Evolutionary conservation across 2,797 vertebrate species (phyloP).

Genomic region (Leptatherina wallacei): DNA sequence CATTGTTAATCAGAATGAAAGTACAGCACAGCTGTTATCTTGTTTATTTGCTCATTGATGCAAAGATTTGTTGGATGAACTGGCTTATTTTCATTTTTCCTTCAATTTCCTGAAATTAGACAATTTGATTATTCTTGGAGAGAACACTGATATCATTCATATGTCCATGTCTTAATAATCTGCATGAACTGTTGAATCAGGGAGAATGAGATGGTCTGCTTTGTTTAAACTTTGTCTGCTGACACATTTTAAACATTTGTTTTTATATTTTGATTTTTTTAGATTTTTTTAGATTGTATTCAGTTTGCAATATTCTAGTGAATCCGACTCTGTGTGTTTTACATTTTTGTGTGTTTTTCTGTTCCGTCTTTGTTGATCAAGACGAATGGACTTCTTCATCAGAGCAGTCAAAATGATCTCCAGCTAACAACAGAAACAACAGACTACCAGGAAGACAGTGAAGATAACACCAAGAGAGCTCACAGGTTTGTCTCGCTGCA

Average conservation of each 20-base stretch:
- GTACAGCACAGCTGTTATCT: too few species aligned
- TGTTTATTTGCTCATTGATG: too few species aligned
- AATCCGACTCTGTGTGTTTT: background rate
- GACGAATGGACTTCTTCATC: constrained; percentile 91
- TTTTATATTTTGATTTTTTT: background rate
- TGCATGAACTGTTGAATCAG: background rate
- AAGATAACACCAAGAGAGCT: constrained; percentile 91
- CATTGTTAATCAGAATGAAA: too few species aligned
- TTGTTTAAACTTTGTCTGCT: background rate
- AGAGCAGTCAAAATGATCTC: constrained; percentile 87
- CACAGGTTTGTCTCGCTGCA: constrained; percentile 86
- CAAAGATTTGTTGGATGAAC: background rate
- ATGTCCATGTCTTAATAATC: background rate
- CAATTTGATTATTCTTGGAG: background rate
- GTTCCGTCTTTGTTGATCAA: constrained; percentile 58
- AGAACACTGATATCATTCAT: background rate
- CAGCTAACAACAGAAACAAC: constrained; percentile 86
- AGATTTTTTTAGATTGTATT: background rate
- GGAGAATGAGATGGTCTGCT: background rate
- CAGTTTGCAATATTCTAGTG: background rate
- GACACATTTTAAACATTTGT: background rate
- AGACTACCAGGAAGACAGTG: constrained; percentile 90
- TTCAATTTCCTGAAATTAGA: background rate
- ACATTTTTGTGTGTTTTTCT: background rate
- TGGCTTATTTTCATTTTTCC: background rate